Evolutionary conservation across 2,113 vertebrate genomes (phyloP).

Genomic region (Cryptotis parvus): DNA sequence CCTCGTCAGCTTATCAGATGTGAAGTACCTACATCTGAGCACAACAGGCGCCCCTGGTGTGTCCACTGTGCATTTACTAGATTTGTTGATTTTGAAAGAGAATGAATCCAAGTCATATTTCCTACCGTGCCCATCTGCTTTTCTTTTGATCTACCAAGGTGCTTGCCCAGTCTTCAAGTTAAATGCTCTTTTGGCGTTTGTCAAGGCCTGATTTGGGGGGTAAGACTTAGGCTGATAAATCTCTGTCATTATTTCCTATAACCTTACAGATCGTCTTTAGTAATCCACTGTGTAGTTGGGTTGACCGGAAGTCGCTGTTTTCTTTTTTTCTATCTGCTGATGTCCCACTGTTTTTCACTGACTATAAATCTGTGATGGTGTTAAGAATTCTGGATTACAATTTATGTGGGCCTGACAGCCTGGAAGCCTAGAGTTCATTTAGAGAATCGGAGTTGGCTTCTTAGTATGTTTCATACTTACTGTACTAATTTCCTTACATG

Average conservation of each 20-base stretch:
- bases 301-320: not conserved
- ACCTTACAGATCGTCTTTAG: not conserved
- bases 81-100: slow-evolving; percentile 15
- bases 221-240: not conserved
- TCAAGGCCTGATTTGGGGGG: not conserved
- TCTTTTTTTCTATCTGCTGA: not conserved
- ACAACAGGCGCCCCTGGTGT: not conserved
- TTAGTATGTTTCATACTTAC: slow-evolving; percentile 11
- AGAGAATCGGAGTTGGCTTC: not conserved
- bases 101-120: slow-evolving; percentile 1
- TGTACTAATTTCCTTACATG: not conserved
- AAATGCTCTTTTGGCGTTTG: not conserved
- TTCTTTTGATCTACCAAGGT: not conserved
- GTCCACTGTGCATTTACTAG: not conserved
- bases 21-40: not conserved
- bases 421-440: not conserved
- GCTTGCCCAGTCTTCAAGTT: not conserved
- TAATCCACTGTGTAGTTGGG: not conserved
- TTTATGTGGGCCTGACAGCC: not conserved
- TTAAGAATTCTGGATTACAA: not conserved
- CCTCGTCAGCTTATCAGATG: not conserved
- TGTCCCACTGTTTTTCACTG: not conserved
- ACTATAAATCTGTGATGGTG: not conserved
- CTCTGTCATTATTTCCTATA: not conserved
- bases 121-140: not conserved